Evolutionary conservation across 2,113 vertebrate species (phyloP).

Genomic region (Anoura caudifer): DNA sequence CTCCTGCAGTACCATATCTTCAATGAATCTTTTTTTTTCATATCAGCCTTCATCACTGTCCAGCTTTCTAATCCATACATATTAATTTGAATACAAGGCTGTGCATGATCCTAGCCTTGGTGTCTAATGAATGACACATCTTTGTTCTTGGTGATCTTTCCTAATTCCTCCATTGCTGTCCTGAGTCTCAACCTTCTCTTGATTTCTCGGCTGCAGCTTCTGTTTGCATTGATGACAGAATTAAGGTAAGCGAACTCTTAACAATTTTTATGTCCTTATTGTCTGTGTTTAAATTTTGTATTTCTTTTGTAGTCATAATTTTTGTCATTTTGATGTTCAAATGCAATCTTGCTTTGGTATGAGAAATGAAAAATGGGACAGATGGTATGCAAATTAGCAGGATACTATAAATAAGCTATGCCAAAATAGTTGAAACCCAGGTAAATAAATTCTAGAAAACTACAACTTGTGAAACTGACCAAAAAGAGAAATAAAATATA

Average conservation of each 20-base stretch:
- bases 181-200: not conserved
- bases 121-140: not conserved
- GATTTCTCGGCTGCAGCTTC: not conserved
- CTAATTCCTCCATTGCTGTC: not conserved
- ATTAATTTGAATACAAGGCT: not conserved
- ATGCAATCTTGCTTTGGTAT: not conserved
- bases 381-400: not conserved
- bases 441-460: slow-evolving; percentile 22
- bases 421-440: not conserved
- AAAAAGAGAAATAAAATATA: not conserved
- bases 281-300: not conserved
- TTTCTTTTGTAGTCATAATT: not conserved
- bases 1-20: not conserved
- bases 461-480: not conserved
- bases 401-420: not conserved
- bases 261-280: not conserved
- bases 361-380: not conserved
- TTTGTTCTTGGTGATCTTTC: not conserved
- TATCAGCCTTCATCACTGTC: not conserved
- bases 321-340: not conserved
- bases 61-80: not conserved
- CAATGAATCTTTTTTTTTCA: not conserved
- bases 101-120: not conserved
- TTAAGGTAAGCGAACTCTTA: not conserved
- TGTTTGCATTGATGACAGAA: not conserved